Evolutionary conservation across 2,113 vertebrate species (phyloP), one percentile per base, ranked within the genome.

Genomic region (Cheirogaleus medius): DNA sequence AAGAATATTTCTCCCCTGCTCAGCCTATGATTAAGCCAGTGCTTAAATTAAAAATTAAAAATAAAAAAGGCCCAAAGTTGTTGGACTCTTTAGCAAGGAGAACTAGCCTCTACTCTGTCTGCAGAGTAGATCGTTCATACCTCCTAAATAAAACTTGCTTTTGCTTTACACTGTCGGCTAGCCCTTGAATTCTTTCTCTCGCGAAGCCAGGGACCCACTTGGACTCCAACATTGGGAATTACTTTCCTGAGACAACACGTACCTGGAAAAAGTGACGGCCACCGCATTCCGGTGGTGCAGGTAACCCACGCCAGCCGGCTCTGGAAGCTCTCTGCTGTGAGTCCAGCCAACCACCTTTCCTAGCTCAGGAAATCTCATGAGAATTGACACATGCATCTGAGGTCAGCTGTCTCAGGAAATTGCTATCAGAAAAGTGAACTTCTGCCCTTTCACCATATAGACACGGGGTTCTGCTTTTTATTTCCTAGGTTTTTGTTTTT

Each of bases 381-480:
- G 32, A 37, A 37, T 8, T 56, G 37, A 81, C 1, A 8, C 7
- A 15, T 0, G 3, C 8, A 15, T 23, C 8, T 71, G 21, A 37
- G 11, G 37, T 86, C 81, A 76, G 29, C 27, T 34, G 32, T 76
- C 44, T 14, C 21, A 89, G 68, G 80, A 69, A 54, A 77, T 37
- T 32, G 39, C 49, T 52, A 3, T 66, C 12, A 76, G 73, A 60
- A 87, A 86, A 86, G 44, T 49, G 47, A 94, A 91, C 95, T 91
- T 83, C 73, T 77, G 34, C 52, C 87, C 56, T 97, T 87, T 90
- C 52, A 17, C 32, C 87, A 87, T 69, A 63, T 20, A 27, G 49
- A 77, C 14, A 1, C 23, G 10, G n/a, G 47, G 86, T 97, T 97
- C 94, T 69, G 91, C 77, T 95, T 97, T 96, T 97, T 66, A 4